Conservation (phyloP, 2,113 vertebrate genomes). For the Clarias magur region DNA sequence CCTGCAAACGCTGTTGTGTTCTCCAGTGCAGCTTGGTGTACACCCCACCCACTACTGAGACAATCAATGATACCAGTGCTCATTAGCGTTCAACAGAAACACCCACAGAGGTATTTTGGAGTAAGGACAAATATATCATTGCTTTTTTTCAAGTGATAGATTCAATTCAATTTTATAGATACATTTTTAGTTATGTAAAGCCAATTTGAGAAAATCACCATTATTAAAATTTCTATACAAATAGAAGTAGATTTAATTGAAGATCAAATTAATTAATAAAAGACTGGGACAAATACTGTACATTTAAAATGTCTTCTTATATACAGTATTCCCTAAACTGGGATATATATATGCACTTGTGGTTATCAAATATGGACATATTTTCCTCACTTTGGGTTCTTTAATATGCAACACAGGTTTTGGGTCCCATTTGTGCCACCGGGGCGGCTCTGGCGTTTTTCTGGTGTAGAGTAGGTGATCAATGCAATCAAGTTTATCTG, state of each 20-base stretch:
- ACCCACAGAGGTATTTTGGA: background rate
- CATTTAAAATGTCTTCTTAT: background rate
- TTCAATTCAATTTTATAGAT: too few relatives aligned
- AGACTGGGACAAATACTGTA: background rate
- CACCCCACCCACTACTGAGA: background rate
- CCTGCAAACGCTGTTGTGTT: background rate
- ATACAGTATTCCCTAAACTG: background rate
- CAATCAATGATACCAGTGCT: background rate
- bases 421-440: too few relatives aligned
- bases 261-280: too few relatives aligned
- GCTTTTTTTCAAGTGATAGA: background rate
- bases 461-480: too few relatives aligned
- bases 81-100: background rate
- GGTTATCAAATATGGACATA: background rate
- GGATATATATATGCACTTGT: too few relatives aligned
- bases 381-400: background rate
- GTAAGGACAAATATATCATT: background rate
- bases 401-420: background rate
- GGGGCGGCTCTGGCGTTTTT: too few relatives aligned
- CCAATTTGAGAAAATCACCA: too few relatives aligned
- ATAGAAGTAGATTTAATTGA: too few relatives aligned
- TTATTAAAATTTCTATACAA: too few relatives aligned
- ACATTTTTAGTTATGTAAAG: too few relatives aligned
- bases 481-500: too few relatives aligned
- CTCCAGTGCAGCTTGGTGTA: background rate